These are phyloP conservation scores for Conus canariensis DNA, from an alignment of 2,888 invertebrate species.

Conservation along the genomic window DNA sequence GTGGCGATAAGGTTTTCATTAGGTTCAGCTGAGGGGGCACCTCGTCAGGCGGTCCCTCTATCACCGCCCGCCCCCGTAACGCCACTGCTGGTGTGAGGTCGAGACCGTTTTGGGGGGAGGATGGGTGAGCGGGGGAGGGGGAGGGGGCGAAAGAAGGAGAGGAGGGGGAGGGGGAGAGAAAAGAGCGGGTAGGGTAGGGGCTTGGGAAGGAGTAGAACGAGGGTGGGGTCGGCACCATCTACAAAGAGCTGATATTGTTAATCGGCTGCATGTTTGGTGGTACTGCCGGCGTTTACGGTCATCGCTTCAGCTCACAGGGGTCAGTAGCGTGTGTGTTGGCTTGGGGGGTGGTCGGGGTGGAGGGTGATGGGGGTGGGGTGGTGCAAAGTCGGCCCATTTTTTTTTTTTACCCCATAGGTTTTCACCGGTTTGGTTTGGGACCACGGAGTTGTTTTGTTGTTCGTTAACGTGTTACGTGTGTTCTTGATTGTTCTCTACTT, in stretches of 20 bases:
- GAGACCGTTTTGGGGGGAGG: not conserved
- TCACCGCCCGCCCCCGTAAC: not conserved
- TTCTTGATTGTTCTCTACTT: too few species aligned
- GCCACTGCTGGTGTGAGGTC: too few species aligned
- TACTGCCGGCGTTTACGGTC: too few species aligned
- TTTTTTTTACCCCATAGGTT: too few species aligned
- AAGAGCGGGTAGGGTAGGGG: not conserved
- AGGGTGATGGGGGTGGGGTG: not conserved
- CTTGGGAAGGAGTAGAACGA: not conserved
- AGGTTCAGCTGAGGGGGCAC: constrained; percentile 22
- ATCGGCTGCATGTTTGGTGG: too few species aligned
- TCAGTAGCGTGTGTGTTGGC: not conserved
- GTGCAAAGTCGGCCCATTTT: too few species aligned
- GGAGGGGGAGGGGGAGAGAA: not conserved
- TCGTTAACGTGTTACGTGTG: too few species aligned
- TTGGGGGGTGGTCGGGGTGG: not conserved
- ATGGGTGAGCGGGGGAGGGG: not conserved
- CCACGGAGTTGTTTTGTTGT: too few species aligned
- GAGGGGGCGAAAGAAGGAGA: not conserved
- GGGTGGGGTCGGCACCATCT: not conserved
- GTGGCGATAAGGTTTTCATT: constrained; percentile 35
- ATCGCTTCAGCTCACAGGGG: not conserved
- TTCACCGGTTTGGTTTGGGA: too few species aligned
- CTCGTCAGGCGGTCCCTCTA: not conserved
- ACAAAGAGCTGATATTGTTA: too few species aligned